phyloP scores from a whole-genome alignment of 1,140 invertebrate species.

The Melitaea cinxia region DNA sequence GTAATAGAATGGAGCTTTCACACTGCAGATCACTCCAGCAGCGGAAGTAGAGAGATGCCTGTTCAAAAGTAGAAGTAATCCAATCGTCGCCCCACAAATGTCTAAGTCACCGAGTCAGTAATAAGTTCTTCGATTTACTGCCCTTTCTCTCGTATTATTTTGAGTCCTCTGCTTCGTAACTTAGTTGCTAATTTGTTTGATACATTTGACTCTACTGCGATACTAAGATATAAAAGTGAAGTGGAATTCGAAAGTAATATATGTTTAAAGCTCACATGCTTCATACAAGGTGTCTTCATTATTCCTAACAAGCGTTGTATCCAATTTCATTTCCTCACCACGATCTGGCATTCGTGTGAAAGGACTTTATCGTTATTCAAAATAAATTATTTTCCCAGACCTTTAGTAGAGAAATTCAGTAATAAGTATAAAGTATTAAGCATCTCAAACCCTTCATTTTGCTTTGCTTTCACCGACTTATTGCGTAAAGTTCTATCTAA shows the following conservation, averaged over 20 bases:
- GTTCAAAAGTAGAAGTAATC: conserved; percentile 7
- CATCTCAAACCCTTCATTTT: conserved; percentile 54
- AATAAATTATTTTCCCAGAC: conserved; percentile 45
- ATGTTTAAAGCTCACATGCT: conserved; percentile 8
- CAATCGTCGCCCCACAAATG: neutral
- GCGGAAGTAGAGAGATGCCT: conserved; percentile 11
- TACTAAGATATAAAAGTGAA: neutral
- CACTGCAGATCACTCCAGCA: conserved; percentile 22
- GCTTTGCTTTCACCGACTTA: conserved; percentile 54
- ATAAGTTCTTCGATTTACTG: neutral
- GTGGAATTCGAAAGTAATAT: neutral
- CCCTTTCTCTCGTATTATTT: neutral
- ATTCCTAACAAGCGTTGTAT: conserved; percentile 30
- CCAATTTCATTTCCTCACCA: conserved; percentile 24
- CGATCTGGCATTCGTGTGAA: conserved; percentile 28
- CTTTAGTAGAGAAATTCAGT: conserved; percentile 51
- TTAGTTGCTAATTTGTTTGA: neutral
- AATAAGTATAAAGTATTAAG: conserved; percentile 56
- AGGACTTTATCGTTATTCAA: conserved; percentile 33
- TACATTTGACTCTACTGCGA: neutral
- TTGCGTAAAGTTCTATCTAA: conserved; percentile 49
- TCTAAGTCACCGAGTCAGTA: neutral
- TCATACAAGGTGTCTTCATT: conserved; percentile 10
- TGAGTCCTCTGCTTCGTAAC: conserved; percentile 3
- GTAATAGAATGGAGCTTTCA: conserved; percentile 44